A percentile compares a stretch with the other conserved stretches of the same genome.
Evolutionary conservation across 2,113 vertebrate species (phyloP).

Genomic region (Gnathonemus longibarbis): DNA sequence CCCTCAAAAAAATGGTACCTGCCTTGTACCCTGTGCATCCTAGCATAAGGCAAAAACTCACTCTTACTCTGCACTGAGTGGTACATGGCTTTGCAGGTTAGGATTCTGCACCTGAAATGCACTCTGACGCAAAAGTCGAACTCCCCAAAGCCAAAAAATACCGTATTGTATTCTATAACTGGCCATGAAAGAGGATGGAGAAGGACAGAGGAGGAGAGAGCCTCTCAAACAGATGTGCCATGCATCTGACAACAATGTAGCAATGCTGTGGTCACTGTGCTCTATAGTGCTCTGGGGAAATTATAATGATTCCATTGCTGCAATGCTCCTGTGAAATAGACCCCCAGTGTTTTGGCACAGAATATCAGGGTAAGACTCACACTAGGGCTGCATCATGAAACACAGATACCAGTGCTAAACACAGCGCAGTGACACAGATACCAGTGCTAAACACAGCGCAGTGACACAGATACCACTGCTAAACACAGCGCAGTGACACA

Average conservation of each 20-base stretch:
- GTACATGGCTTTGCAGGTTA: not conserved
- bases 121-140: not conserved
- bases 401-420: not conserved
- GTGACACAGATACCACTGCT: not conserved
- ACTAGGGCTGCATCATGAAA: not conserved
- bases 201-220: not conserved
- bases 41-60: not conserved
- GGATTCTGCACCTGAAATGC: not conserved
- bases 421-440: too few species aligned
- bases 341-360: not conserved
- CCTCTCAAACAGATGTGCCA: not conserved
- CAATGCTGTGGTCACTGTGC: not conserved
- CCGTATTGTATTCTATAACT: not conserved
- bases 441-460: not conserved
- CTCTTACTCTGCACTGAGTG: not conserved
- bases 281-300: not conserved
- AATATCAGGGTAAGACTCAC: not conserved
- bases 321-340: not conserved
- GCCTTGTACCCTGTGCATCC: not conserved
- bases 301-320: not conserved
- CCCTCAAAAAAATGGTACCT: not conserved
- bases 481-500: too few species aligned
- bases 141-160: not conserved
- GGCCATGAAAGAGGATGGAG: not conserved
- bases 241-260: not conserved